Conservation (phyloP, 35 echinoderm and acorn worm species). For the Nesometra sesokonis region DNA sequence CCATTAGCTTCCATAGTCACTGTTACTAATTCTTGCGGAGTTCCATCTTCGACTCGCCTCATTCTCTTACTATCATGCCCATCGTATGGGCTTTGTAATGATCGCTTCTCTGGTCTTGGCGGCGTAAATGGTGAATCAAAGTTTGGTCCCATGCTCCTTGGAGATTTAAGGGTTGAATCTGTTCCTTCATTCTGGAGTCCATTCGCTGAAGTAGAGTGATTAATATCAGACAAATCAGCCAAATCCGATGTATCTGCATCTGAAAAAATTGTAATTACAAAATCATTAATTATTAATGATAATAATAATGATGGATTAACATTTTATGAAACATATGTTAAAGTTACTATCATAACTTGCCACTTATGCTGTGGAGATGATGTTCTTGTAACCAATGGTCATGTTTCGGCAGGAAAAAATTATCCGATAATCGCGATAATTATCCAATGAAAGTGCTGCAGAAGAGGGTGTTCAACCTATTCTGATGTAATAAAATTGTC, state of each 20-base stretch:
- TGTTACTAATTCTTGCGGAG: conserved; percentile 56
- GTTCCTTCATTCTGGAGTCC: conserved; percentile 20
- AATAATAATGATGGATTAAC: too few species aligned
- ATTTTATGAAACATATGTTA: too few species aligned
- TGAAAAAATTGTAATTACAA: too few species aligned
- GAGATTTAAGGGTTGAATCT: conserved; percentile 35
- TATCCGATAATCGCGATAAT: too few species aligned
- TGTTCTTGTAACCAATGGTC: too few species aligned
- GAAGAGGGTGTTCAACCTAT: too few species aligned
- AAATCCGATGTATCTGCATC: not conserved
- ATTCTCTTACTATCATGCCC: conserved; percentile 76
- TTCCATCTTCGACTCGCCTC: conserved; percentile 66
- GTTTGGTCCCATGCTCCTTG: conserved; percentile 26
- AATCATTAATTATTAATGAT: too few species aligned
- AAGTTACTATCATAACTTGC: too few species aligned
- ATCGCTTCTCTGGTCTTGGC: conserved; percentile 52
- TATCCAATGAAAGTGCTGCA: too few species aligned
- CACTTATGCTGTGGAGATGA: too few species aligned
- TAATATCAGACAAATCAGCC: not conserved
- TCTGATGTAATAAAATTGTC: too few species aligned
- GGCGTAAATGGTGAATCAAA: conserved; percentile 9
- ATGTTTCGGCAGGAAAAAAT: too few species aligned
- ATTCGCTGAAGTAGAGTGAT: not conserved
- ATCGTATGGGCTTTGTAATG: conserved; percentile 32
- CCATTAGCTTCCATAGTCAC: conserved; percentile 51